These are phyloP conservation scores for Geothlypis trichas DNA, from an alignment of 2,113 vertebrate genomes.

Conservation along the genomic window DNA sequence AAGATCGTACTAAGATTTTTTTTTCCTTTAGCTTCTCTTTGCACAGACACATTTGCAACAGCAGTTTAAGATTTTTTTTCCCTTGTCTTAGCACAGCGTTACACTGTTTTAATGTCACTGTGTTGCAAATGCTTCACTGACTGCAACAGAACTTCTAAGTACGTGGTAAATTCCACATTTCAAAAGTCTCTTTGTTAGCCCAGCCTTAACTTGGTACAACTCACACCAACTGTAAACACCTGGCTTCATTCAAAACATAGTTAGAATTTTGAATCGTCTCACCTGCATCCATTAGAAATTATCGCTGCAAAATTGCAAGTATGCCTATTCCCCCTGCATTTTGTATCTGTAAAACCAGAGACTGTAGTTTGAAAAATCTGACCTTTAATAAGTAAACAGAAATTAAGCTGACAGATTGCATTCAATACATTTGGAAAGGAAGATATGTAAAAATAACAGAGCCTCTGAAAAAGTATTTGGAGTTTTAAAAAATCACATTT, in stretches of 20 bases:
- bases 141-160: neutral
- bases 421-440: slow-evolving; percentile 2
- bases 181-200: neutral
- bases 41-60: neutral
- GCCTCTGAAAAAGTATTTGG: slow-evolving; percentile 31
- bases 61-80: neutral
- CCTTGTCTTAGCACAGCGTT: neutral
- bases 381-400: slow-evolving; percentile 26
- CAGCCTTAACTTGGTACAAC: neutral
- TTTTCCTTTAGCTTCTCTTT: neutral
- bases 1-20: neutral
- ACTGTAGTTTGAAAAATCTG: neutral
- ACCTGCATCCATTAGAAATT: neutral
- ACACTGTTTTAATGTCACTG: neutral
- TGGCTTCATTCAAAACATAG: neutral
- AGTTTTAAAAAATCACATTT: slow-evolving; percentile 10
- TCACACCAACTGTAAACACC: neutral
- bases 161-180: neutral
- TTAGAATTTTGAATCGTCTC: neutral
- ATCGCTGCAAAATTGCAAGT: neutral
- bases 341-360: neutral
- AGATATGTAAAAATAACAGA: slow-evolving; percentile 10
- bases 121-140: neutral
- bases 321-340: neutral
- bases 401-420: slow-evolving; percentile 19